These are phyloP conservation scores for Tribolium freemani DNA, from an alignment of 2,888 invertebrate genomes.

Conservation along the genomic window DNA sequence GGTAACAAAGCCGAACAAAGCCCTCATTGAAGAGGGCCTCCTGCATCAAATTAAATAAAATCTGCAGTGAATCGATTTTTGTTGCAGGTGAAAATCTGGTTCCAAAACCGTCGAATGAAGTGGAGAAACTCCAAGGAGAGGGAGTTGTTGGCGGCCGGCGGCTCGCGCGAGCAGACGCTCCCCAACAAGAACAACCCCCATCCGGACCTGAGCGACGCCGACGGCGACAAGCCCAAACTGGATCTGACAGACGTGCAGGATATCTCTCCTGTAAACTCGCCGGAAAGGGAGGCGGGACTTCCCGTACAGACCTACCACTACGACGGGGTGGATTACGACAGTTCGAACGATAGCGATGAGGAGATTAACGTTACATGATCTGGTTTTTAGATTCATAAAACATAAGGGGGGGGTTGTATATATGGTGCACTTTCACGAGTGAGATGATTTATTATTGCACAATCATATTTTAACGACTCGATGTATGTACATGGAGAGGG, in stretches of 20 bases:
- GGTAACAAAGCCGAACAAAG: neutral
- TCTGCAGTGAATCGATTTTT: conserved; percentile 61
- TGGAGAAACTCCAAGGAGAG: conserved; percentile 99
- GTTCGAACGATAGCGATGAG: conserved; percentile 79
- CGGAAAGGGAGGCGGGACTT: conserved; percentile 54
- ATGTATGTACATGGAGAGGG: conserved; percentile 11
- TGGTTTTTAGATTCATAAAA: neutral
- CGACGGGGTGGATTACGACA: conserved; percentile 69
- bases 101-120: conserved; percentile 99
- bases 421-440: conserved; percentile 26
- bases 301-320: conserved; percentile 61
- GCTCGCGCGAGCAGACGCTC: conserved; percentile 93
- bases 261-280: conserved; percentile 69
- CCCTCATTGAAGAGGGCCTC: conserved; percentile 46
- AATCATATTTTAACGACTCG: conserved; percentile 38
- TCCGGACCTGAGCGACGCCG: conserved; percentile 93
- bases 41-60: conserved; percentile 56
- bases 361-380: conserved; percentile 92
- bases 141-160: conserved; percentile 92
- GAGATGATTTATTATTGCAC: conserved; percentile 34
- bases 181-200: conserved; percentile 98
- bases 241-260: conserved; percentile 73
- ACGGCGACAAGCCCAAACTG: conserved; percentile 82
- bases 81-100: conserved; percentile 88
- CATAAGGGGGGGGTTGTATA: neutral